Base-by-base conservation (phyloP, 2,113 vertebrate genomes). In the Microcebus lehilahytsara region DNA sequence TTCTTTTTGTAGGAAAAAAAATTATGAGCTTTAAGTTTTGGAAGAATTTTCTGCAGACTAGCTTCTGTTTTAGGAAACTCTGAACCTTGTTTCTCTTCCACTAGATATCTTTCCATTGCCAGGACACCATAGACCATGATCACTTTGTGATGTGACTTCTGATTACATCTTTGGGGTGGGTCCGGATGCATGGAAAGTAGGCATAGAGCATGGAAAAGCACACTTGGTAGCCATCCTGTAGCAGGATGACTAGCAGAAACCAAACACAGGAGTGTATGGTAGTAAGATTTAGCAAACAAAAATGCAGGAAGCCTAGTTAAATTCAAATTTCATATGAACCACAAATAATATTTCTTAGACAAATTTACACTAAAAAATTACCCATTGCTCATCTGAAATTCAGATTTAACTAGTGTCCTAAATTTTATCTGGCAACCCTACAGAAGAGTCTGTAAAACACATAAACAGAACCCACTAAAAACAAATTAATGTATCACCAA, bases 241-340 rank as follows among this genome's bases (percentile, higher is more conserved):
- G 46, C 53, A 88, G 25, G 25, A 64, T 16, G 6, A 67, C 25
- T 16, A 79, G n/a, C 58, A 89, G 30, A 85, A 91, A 77, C 13
- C 37, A 91, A 58, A 58, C 7, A 81, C 10, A n/a, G 23, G 66
- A 3, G 16, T 67, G 10, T 19, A 13, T 14, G 2, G 12, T 14
- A 20, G 8, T 4, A 66, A 83, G n/a, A 60, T 64, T 67, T 72
- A 81, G 30, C 34, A 92, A 85, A 71, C 1, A 27, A 72, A 91
- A 91, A 85, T 32, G 84, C 9, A 62, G 19, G 17, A 34, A 49
- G 11, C 13, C 27, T 4, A 89, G 58, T 32, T 67, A 93, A 95
- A 37, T 56, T 66, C 72, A 12, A 64, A 78, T 92, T 95, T 81
- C 27, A 78, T 16, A 83, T 89, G 20, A 89, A 97, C 7, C 88